Base-by-base conservation (phyloP, 2,797 vertebrate species). In the Echiichthys vipera region DNA sequence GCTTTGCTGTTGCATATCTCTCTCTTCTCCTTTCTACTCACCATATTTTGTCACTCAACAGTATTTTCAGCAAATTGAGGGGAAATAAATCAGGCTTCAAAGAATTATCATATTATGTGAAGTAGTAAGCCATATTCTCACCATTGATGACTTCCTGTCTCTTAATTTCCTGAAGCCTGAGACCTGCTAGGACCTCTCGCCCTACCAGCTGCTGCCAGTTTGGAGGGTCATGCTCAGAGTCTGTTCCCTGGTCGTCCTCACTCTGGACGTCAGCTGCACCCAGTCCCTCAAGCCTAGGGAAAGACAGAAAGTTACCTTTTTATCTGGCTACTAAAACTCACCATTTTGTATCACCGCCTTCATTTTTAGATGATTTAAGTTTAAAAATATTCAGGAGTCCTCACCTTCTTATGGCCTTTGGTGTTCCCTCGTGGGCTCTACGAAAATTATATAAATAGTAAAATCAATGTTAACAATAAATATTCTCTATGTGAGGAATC, bases 201-300 rank as follows among this genome's bases (percentile, higher is more conserved):
- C 96, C 96, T 75, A 98, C 96, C 1, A 96, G 94, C 70, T 97
- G 96, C 92, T 98, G 97, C 97, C 97, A 98, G 89, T 96, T 97
- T 29, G 95, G 95, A 10, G 95, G 96, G 87, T 97, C 96, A 13
- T 87, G 95, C 82, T 98, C 97, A 17, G 95, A 91, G 87, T 98
- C 97, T 4, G 96, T 95, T 66, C 90, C 92, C 39, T 96, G 95
- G 86, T 98, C 97, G 17, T 98, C 97, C 79, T 98, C 97, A 53
- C 97, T 97, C 77, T 96, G 97, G 58, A 94, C 94, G 53, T 98
- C 97, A 56, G 92, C 68, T 45, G 93, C 89, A 63, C 93, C 90
- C 43, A 95, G 74, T 9, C 93, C 95, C 57, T 98, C 97, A 74
- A 95, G 77, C 87, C 97, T 98, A 17, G 13, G 11, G 22, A 0